Evolutionary conservation across 2,888 invertebrate species (phyloP).

Genomic region (Muscina levida): DNA sequence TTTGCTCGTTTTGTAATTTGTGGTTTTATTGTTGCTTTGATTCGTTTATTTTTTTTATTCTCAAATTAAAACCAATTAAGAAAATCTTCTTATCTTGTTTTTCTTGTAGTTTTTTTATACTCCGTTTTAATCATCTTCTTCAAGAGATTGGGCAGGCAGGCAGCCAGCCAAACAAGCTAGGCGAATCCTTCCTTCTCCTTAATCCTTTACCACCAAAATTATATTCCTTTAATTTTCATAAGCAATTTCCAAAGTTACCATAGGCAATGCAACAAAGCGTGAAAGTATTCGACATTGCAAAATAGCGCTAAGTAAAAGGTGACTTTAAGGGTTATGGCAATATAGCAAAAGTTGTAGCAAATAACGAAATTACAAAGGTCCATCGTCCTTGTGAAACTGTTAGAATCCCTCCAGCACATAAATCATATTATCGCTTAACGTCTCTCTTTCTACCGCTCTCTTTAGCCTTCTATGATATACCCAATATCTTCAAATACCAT

Average conservation of each 20-base stretch:
- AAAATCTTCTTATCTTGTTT: constrained; percentile 26
- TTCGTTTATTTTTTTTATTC: not conserved
- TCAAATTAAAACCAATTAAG: constrained; percentile 26
- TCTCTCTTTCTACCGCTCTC: not conserved
- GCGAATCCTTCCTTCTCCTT: too few relatives aligned
- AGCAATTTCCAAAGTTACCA: not conserved
- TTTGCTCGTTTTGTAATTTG: constrained; percentile 13
- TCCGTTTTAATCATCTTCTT: constrained; percentile 19
- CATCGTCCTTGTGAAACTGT: too few relatives aligned
- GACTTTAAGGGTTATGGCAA: too few relatives aligned
- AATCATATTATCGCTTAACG: too few relatives aligned
- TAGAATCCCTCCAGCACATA: too few relatives aligned
- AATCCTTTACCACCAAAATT: not conserved
- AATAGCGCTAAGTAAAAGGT: too few relatives aligned
- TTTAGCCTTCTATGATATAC: too few relatives aligned
- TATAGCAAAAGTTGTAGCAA: too few relatives aligned
- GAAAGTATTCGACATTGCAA: too few relatives aligned
- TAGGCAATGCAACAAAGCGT: too few relatives aligned
- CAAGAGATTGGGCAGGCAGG: not conserved
- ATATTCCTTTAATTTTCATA: not conserved
- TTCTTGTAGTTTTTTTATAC: constrained; percentile 8
- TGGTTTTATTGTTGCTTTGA: not conserved
- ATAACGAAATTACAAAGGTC: too few relatives aligned
- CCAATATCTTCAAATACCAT: constrained; percentile 16
- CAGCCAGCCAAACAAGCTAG: not conserved